Evolutionary conservation across 2,113 vertebrate genomes (phyloP), one percentile per base, ranked within the genome.

Genomic region (Salvator merianae): DNA sequence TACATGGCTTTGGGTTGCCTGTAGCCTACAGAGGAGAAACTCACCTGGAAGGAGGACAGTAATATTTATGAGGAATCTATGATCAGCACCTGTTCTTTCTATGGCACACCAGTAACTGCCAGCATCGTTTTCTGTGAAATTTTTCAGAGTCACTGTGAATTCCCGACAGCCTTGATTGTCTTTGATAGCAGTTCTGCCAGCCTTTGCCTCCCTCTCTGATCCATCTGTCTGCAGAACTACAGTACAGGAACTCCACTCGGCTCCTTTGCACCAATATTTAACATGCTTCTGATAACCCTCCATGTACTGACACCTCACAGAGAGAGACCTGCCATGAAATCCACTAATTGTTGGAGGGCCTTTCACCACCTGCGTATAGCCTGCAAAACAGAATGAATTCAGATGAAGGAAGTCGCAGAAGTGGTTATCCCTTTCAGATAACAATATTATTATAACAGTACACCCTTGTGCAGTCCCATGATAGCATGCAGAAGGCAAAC

Each of bases 61-160:
- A 32, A 75, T 38, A 26, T 4, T 0, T 47, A 75, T 59, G 34
- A 0, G 3, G 38, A 5, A 28, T 5, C 8, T 22, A 28, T 0
- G 0, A 75, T 4, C 0, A 0, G 0, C 0, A 0, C 0, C 0
- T 0, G 7, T 0, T 82, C 0, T 0, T 0, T 0, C 0, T 69
- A 86, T 53, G 16, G 87, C 93, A 10, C 91, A 94, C 89, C 74
- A 89, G 88, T 94, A 94, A 12, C 68, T n/a, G 38, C 85, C 93
- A 0, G 34, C 0, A 1, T 94, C 94, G 22, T 66, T 0, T 77
- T 73, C 14, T 16, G 71, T 88, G 81, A 94, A 88, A 7, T 82
- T 1, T 68, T 81, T 72, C 74, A 93, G 62, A 34, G 80, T 91
- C 55, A 94, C 91, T 0, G 55, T 88, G 81, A 94, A 10, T 0